Evolutionary conservation across 2,888 invertebrate genomes (phyloP).

Genomic region (Diaphora mendica): DNA sequence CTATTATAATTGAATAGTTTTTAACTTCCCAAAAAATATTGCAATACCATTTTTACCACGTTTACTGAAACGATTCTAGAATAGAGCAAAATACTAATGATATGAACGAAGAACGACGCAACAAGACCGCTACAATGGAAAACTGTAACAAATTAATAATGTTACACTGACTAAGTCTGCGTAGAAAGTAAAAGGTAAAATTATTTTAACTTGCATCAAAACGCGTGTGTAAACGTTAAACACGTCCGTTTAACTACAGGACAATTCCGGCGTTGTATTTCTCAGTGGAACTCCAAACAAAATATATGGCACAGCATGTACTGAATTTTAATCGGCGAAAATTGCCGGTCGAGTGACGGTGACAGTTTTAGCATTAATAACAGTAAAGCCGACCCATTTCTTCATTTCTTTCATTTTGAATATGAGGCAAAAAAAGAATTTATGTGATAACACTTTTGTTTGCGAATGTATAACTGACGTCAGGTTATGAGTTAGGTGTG

Average conservation of each 20-base stretch:
- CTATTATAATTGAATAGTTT: too few species aligned
- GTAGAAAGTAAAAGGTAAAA: not conserved
- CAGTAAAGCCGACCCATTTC: slow-evolving; percentile 46
- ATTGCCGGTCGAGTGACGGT: slow-evolving; percentile 58
- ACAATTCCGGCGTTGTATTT: slow-evolving; percentile 61
- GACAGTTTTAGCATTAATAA: slow-evolving; percentile 58
- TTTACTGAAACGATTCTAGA: too few species aligned
- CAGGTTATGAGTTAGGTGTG: too few species aligned
- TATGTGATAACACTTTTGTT: slow-evolving; percentile 26
- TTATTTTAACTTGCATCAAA: slow-evolving; percentile 39
- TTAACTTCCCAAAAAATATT: too few species aligned
- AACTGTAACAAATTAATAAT: not conserved
- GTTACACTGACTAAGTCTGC: not conserved
- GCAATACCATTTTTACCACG: too few species aligned
- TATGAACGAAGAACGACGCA: not conserved
- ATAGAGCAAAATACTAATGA: not conserved
- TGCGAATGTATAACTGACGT: not conserved
- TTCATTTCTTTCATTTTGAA: slow-evolving; percentile 29
- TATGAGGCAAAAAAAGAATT: slow-evolving; percentile 39
- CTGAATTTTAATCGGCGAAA: slow-evolving; percentile 74
- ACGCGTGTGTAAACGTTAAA: slow-evolving; percentile 59
- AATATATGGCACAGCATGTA: slow-evolving; percentile 67
- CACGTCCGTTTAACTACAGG: slow-evolving; percentile 65
- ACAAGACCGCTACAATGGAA: not conserved
- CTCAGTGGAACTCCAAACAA: slow-evolving; percentile 67